These are phyloP conservation scores for Helarctos malayanus DNA, from an alignment of 2,797 vertebrate genomes.

Conservation along the genomic window DNA sequence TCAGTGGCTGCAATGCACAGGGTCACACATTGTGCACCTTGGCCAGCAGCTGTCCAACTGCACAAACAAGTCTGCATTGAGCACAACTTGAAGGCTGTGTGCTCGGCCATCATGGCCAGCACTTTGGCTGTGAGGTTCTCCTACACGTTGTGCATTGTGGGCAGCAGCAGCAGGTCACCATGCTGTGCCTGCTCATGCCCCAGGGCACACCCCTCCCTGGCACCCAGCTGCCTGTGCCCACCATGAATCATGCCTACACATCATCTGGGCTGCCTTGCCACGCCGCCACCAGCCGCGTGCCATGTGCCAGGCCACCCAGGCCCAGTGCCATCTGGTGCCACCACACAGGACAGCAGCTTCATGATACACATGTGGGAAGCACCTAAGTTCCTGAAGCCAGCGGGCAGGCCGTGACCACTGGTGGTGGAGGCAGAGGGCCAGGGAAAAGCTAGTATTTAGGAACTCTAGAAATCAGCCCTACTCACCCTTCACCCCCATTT, in stretches of 20 bases:
- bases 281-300: conserved; percentile 94
- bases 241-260: conserved; percentile 94
- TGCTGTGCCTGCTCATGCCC: conserved; percentile 95
- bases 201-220: conserved; percentile 92
- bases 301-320: conserved; percentile 91
- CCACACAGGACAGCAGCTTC: conserved; percentile 94
- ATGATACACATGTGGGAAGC: conserved; percentile 82
- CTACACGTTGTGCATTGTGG: conserved; percentile 95
- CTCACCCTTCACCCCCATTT: not conserved
- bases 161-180: conserved; percentile 95
- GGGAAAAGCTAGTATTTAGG: not conserved
- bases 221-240: conserved; percentile 93
- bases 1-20: conserved; percentile 90
- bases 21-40: conserved; percentile 94
- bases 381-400: not conserved
- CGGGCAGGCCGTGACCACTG: not conserved
- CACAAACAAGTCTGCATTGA: conserved; percentile 97
- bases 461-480: not conserved
- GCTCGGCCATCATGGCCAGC: conserved; percentile 94
- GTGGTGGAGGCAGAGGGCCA: not conserved
- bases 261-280: conserved; percentile 88
- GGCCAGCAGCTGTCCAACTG: conserved; percentile 95
- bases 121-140: conserved; percentile 97
- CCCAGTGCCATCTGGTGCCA: conserved; percentile 95
- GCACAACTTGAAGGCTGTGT: conserved; percentile 95